Conservation (phyloP, 2,113 vertebrate genomes). For the Oreotrochilus melanogaster region DNA sequence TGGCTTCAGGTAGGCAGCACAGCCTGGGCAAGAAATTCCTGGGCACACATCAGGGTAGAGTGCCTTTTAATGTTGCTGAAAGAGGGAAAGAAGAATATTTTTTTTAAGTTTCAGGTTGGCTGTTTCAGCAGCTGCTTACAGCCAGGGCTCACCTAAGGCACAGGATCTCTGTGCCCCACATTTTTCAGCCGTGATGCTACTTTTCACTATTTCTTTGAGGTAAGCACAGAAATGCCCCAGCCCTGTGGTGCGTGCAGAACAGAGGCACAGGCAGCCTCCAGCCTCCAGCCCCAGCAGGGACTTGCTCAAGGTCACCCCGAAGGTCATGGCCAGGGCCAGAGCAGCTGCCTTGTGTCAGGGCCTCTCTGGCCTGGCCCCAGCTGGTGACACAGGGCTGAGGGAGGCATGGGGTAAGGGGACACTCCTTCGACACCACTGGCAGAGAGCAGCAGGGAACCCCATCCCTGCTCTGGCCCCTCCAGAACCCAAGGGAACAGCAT, state of each 20-base stretch:
- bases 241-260: too few relatives aligned
- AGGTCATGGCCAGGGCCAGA: conserved; percentile 42
- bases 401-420: not conserved
- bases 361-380: not conserved
- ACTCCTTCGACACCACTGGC: fast-evolving
- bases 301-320: not conserved
- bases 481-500: fast-evolving
- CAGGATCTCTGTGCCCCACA: too few relatives aligned
- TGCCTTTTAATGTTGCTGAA: fast-evolving
- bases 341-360: not conserved
- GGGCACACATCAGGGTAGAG: not conserved
- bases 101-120: fast-evolving
- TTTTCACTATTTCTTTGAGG: not conserved
- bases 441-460: fast-evolving
- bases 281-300: not conserved
- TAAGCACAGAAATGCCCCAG: fast-evolving
- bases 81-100: not conserved
- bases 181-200: fast-evolving
- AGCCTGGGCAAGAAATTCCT: not conserved
- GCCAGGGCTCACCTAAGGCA: not conserved
- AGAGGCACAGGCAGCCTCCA: not conserved
- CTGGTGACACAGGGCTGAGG: not conserved
- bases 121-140: fast-evolving
- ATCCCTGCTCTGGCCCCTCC: not conserved
- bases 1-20: not conserved